phyloP scores from a whole-genome alignment of 1,140 invertebrate genomes.

The Drosophila sechellia region DNA sequence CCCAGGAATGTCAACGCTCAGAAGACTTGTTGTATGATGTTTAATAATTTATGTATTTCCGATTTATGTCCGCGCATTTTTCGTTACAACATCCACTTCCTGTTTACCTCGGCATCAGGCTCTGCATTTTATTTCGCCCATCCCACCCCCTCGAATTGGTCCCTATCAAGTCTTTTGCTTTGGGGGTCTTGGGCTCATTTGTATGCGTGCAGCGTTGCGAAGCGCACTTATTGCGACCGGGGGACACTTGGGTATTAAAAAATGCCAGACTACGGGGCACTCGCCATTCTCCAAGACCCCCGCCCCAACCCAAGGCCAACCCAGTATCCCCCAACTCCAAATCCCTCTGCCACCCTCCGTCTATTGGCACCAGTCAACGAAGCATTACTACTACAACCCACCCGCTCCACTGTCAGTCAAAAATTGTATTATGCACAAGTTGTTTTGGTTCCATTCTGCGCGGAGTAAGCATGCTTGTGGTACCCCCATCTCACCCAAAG shows the following conservation, averaged over 20 bases:
- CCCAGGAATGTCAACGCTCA: constrained; percentile 44
- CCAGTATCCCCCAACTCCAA: background rate
- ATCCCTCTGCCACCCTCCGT: background rate
- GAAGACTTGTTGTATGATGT: constrained; percentile 64
- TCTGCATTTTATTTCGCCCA: constrained; percentile 12
- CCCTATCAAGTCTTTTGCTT: constrained; percentile 21
- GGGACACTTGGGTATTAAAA: constrained; percentile 81
- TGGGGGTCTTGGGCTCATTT: constrained; percentile 57
- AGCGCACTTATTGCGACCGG: constrained; percentile 77
- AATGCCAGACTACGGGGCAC: constrained; percentile 61
- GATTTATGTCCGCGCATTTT: constrained; percentile 76
- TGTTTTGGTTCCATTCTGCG: constrained; percentile 48
- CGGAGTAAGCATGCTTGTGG: constrained; percentile 31
- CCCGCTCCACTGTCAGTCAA: constrained; percentile 47
- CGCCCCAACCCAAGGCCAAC: constrained; percentile 4
- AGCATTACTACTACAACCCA: constrained; percentile 74
- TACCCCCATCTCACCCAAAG: constrained; percentile 18
- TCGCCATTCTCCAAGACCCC: background rate
- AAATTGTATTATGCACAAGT: constrained; percentile 80
- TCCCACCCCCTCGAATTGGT: constrained; percentile 3
- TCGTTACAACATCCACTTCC: constrained; percentile 47
- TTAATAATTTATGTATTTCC: constrained; percentile 83
- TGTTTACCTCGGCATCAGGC: constrained; percentile 27
- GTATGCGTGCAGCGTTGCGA: constrained; percentile 79
- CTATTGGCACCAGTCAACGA: constrained; percentile 65